A percentile compares a stretch with the other conserved stretches of the same genome.
Conservation (phyloP, 2,113 vertebrate species). For the Triplophysa tibetana region DNA sequence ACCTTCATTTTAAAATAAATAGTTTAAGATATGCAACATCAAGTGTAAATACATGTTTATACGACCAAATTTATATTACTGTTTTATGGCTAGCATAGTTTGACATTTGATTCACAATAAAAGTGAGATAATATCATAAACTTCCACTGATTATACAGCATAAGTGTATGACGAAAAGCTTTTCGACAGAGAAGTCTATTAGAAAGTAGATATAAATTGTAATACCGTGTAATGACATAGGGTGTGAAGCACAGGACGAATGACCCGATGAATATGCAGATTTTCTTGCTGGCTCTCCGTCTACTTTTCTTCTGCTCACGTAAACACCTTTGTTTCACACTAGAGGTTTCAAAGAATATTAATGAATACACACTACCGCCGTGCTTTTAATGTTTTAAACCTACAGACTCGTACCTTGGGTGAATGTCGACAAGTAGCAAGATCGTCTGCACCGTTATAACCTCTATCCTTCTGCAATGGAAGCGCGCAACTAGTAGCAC, state of each 20-base stretch:
- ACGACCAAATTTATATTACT: too few species aligned
- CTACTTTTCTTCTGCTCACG: constrained; percentile 75
- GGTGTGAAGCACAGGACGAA: constrained; percentile 81
- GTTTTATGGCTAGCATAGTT: too few species aligned
- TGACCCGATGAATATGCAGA: constrained; percentile 80
- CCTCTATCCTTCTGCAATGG: constrained; percentile 78
- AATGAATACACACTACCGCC: too few species aligned
- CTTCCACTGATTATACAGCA: too few species aligned
- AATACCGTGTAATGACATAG: constrained; percentile 78
- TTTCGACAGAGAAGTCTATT: background rate
- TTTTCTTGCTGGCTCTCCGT: constrained; percentile 77
- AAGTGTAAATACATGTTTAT: too few species aligned
- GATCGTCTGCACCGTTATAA: constrained; percentile 79
- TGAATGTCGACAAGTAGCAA: constrained; percentile 81
- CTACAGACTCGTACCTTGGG: constrained; percentile 68
- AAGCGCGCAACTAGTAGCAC: constrained; percentile 78
- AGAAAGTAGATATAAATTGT: background rate
- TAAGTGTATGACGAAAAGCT: too few species aligned
- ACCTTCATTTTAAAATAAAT: too few species aligned
- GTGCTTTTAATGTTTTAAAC: too few species aligned
- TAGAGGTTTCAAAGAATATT: constrained; percentile 49
- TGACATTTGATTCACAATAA: too few species aligned
- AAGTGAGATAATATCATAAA: too few species aligned
- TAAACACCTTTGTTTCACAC: constrained; percentile 79
- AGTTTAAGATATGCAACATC: too few species aligned